Conservation (phyloP, 2,113 vertebrate species). For the Nothobranchius kuhntae region DNA sequence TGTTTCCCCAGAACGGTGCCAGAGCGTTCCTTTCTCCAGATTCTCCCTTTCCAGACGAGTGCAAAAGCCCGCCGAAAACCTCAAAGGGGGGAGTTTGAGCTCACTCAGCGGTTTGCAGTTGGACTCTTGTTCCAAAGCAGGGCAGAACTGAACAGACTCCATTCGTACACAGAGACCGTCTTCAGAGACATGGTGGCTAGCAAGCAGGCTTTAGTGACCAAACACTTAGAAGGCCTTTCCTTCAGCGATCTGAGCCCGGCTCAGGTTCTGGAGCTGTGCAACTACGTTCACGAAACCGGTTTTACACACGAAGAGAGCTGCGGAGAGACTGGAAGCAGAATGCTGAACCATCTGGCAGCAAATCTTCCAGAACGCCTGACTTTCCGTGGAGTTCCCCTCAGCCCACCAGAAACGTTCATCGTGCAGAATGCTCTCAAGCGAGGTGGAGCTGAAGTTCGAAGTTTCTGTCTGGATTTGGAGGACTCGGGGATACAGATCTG, state of each 20-base stretch:
- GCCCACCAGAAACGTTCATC: constrained; percentile 79
- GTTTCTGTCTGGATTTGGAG: constrained; percentile 84
- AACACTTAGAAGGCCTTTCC: constrained; percentile 79
- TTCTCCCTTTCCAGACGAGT: constrained; percentile 61
- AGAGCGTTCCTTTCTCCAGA: constrained; percentile 80
- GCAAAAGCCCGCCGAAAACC: constrained; percentile 81
- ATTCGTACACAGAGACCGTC: constrained; percentile 33
- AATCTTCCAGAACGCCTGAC: constrained; percentile 79
- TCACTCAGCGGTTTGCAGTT: constrained; percentile 81
- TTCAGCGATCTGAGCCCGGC: constrained; percentile 66
- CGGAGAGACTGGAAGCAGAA: not conserved
- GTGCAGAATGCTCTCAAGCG: constrained; percentile 77
- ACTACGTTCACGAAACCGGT: constrained; percentile 82
- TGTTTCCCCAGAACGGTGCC: constrained; percentile 70
- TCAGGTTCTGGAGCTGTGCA: constrained; percentile 84
- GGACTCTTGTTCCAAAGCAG: constrained; percentile 83
- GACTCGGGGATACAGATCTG: constrained; percentile 80
- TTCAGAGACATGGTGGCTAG: not conserved
- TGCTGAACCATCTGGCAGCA: constrained; percentile 74
- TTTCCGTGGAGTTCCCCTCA: constrained; percentile 81
- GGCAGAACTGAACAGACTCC: constrained; percentile 37
- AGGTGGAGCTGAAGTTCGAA: constrained; percentile 60
- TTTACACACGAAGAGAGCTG: constrained; percentile 29
- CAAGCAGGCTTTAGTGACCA: constrained; percentile 77
- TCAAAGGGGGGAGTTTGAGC: constrained; percentile 83